phyloP scores from a whole-genome alignment of 2,797 vertebrate species.

The Phalanger gymnotis region DNA sequence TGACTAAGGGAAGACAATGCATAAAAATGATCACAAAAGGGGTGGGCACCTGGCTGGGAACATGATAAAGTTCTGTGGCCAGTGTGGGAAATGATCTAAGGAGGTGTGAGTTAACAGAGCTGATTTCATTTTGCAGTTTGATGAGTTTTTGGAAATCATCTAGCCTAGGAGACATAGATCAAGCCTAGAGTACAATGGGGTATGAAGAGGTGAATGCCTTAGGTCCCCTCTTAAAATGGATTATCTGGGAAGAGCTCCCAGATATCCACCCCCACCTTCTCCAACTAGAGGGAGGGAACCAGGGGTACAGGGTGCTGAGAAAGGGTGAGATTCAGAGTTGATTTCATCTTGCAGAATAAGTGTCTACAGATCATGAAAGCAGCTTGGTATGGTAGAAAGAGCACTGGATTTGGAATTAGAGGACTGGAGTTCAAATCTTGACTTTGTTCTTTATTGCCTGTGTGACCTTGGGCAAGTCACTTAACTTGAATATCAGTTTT shows the following conservation, averaged over 20 bases:
- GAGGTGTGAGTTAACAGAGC: background rate
- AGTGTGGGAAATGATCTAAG: background rate
- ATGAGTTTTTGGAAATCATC: background rate
- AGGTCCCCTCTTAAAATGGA: background rate
- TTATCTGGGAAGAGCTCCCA: background rate
- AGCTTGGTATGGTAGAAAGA: background rate
- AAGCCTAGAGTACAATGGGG: no score
- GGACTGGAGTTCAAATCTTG: background rate
- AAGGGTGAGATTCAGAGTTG: background rate
- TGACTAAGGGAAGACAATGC: background rate
- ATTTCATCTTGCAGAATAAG: background rate
- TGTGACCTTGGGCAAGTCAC: background rate
- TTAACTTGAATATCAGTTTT: background rate
- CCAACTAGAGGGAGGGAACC: background rate
- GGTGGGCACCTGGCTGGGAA: background rate
- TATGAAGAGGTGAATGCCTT: background rate
- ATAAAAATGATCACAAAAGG: background rate
- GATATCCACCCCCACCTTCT: background rate
- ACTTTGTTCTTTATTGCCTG: background rate
- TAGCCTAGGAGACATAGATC: background rate
- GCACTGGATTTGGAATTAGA: background rate
- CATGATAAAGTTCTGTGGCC: background rate
- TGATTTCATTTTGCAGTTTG: background rate
- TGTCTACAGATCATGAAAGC: background rate
- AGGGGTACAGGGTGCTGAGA: background rate